Conservation (phyloP, 2,888 invertebrate genomes). For the Melipona beecheii region DNA sequence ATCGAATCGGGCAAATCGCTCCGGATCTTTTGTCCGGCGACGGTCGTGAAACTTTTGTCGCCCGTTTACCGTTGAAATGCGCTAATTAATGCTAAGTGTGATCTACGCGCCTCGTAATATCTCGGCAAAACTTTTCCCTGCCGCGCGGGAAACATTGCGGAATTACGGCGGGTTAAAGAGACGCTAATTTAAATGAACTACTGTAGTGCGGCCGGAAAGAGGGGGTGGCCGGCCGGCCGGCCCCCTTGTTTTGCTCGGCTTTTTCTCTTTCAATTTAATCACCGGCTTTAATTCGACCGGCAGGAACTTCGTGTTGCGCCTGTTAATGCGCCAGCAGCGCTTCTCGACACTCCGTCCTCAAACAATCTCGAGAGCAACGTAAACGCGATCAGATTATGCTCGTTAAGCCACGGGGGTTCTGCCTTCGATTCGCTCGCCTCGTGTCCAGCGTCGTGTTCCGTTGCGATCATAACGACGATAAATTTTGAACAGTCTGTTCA, state of each 20-base stretch:
- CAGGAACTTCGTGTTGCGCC: constrained; percentile 34
- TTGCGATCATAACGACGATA: not conserved
- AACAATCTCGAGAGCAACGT: constrained; percentile 6
- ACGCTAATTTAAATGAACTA: constrained; percentile 62
- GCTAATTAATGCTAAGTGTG: constrained; percentile 60
- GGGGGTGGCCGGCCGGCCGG: not conserved
- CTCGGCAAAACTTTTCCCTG: constrained; percentile 27
- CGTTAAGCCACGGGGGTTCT: not conserved
- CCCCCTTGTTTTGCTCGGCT: constrained; percentile 36
- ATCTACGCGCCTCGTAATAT: constrained; percentile 51
- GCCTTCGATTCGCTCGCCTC: not conserved
- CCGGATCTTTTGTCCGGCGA: constrained; percentile 18
- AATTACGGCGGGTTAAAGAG: constrained; percentile 58
- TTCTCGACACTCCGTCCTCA: too few species aligned
- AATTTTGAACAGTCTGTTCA: too few species aligned
- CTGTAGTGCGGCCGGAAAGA: constrained; percentile 33
- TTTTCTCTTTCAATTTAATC: constrained; percentile 56
- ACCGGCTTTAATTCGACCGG: constrained; percentile 55
- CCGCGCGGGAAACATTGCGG: constrained; percentile 48
- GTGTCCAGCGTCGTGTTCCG: not conserved
- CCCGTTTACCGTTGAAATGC: constrained; percentile 31
- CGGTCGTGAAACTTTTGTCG: constrained; percentile 25
- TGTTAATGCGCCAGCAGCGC: constrained; percentile 30
- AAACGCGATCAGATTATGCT: constrained; percentile 22
- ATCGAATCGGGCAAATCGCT: not conserved